Evolutionary conservation across 2,797 vertebrate genomes (phyloP).

Genomic region (Gadopsis marmoratus): DNA sequence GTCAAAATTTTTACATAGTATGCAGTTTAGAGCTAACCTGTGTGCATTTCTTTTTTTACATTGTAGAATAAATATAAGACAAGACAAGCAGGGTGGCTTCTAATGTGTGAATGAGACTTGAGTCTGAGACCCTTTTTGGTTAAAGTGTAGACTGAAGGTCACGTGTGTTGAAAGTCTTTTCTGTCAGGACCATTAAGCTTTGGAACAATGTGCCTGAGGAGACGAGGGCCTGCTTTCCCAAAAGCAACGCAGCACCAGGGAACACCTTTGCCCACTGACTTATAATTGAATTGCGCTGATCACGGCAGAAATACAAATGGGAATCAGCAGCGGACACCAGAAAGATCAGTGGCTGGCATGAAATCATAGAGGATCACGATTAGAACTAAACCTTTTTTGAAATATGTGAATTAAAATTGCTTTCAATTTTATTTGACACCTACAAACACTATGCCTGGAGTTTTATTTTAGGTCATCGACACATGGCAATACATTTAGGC

Average conservation of each 20-base stretch:
- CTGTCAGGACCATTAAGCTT: conserved; percentile 43
- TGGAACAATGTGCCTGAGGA: conserved; percentile 51
- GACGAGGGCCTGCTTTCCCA: conserved; percentile 37
- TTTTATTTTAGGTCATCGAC: neutral
- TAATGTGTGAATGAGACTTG: neutral
- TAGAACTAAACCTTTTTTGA: neutral
- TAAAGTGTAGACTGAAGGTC: conserved; percentile 52
- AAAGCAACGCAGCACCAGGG: conserved; percentile 39
- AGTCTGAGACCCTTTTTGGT: conserved; percentile 35
- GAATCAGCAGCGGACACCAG: conserved; percentile 46
- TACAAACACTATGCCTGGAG: neutral
- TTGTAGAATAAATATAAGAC: conserved; percentile 23
- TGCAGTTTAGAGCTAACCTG: neutral
- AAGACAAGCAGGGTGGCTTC: conserved; percentile 2
- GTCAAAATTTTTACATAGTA: neutral
- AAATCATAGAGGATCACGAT: neutral
- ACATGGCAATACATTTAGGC: neutral
- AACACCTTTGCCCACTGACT: conserved; percentile 51
- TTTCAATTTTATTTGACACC: neutral
- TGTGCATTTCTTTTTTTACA: neutral
- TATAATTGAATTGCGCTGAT: conserved; percentile 34
- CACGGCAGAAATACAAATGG: conserved; percentile 33
- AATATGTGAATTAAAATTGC: neutral
- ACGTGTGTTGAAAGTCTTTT: conserved; percentile 44
- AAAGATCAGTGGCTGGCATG: neutral